phyloP scores from a whole-genome alignment of 64 coral and sea anemone genomes.

The Hydrozoanthus tunicans region DNA sequence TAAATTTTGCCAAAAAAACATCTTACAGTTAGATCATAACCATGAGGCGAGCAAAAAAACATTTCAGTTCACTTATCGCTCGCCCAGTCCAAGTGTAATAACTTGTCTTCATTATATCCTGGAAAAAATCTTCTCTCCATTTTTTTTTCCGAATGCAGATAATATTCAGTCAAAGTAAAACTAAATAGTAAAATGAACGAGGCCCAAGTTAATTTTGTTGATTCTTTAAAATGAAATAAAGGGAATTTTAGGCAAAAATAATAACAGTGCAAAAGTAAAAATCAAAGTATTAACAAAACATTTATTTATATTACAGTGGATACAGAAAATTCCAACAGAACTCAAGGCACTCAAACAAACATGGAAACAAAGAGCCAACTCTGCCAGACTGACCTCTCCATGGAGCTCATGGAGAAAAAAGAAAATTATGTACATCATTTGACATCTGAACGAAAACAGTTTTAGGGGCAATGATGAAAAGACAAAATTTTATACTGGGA shows the following conservation, averaged over 20 bases:
- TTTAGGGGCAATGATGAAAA: slow-evolving; percentile 21
- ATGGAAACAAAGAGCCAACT: slow-evolving; percentile 20
- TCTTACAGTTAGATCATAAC: slow-evolving; percentile 20
- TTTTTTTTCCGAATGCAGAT: slow-evolving; percentile 4
- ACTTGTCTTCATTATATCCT: slow-evolving; percentile 1
- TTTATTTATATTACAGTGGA: slow-evolving; percentile 5
- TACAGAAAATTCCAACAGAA: slow-evolving; percentile 11
- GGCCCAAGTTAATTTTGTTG: slow-evolving; percentile 4
- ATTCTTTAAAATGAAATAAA: background rate
- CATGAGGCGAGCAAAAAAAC: slow-evolving; percentile 6
- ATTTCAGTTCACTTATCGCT: slow-evolving; percentile 3
- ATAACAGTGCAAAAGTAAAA: slow-evolving; percentile 2
- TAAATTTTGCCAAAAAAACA: slow-evolving; percentile 6
- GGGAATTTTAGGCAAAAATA: slow-evolving; percentile 9
- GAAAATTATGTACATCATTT: slow-evolving; percentile 8
- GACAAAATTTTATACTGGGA: slow-evolving; percentile 28
- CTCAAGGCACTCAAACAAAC: slow-evolving; percentile 18
- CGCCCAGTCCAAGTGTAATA: slow-evolving; percentile 12
- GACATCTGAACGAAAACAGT: slow-evolving; percentile 1
- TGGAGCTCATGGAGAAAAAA: background rate
- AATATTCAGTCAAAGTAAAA: slow-evolving; percentile 21
- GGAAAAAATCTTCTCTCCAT: slow-evolving; percentile 3
- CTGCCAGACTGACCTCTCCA: slow-evolving; percentile 5
- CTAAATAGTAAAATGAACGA: slow-evolving; percentile 20
- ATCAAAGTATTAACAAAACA: slow-evolving; percentile 19